These are phyloP conservation scores for Xestobium rufovillosum DNA, from an alignment of 2,888 invertebrate species.

Conservation along the genomic window DNA sequence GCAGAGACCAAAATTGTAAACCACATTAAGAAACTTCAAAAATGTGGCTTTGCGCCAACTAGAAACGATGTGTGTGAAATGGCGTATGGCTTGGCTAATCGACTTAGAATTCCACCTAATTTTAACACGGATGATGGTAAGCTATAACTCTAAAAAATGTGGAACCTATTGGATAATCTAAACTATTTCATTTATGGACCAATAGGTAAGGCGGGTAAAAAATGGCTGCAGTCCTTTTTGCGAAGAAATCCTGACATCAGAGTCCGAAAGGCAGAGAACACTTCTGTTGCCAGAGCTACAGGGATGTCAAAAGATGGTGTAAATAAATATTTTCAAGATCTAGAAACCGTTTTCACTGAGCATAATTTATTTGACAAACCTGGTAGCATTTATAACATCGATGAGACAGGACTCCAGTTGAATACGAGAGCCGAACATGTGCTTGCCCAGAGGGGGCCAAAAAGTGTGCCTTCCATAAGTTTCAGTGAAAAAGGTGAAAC, in stretches of 20 bases:
- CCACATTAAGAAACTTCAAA: constrained; percentile 2
- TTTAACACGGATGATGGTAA: constrained; percentile 4
- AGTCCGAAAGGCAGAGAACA: constrained; percentile 1
- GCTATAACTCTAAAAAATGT: neutral
- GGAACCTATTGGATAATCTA: too few relatives aligned
- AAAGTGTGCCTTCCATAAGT: constrained; percentile 19
- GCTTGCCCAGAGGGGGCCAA: constrained; percentile 18
- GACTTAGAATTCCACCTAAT: neutral
- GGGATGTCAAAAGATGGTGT: constrained; percentile 3
- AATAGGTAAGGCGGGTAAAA: neutral
- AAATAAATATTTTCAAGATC: neutral
- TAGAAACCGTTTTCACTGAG: neutral
- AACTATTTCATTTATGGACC: too few relatives aligned
- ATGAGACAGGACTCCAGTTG: constrained; percentile 15
- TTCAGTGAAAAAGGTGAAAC: constrained; percentile 28
- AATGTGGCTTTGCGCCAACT: constrained; percentile 2
- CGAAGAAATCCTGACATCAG: neutral
- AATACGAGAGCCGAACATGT: constrained; percentile 14
- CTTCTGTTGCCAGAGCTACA: neutral
- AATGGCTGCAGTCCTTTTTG: constrained; percentile 3
- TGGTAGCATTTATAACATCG: constrained; percentile 1
- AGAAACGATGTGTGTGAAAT: constrained; percentile 1
- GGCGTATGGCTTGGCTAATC: neutral
- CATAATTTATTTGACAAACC: constrained; percentile 1
- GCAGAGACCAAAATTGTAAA: neutral